These are phyloP conservation scores for Monochamus alternatus DNA, from an alignment of 2,888 invertebrate genomes.

Conservation along the genomic window DNA sequence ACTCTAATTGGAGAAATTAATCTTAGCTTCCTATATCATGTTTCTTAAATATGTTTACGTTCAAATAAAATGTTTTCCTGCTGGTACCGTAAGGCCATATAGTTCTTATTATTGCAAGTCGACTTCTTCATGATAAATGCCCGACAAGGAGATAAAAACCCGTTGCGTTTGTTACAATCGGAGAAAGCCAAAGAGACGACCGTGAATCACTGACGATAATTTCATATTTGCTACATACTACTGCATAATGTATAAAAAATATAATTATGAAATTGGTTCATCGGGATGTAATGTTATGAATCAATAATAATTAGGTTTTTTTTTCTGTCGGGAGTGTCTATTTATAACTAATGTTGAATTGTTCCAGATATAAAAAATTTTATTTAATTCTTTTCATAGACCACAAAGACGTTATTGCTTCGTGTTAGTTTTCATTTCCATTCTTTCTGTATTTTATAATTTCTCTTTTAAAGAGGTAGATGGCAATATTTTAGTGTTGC, in stretches of 20 bases:
- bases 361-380: too few relatives aligned
- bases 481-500: too few relatives aligned
- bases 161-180: not conserved
- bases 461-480: too few relatives aligned
- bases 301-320: too few relatives aligned
- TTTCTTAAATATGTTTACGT: constrained; percentile 7
- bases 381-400: too few relatives aligned
- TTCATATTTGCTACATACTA: not conserved
- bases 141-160: not conserved
- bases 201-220: not conserved
- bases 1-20: constrained; percentile 48
- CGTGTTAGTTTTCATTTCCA: too few relatives aligned
- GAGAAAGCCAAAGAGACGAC: not conserved
- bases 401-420: too few relatives aligned
- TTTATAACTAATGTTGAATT: too few relatives aligned
- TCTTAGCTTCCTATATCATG: constrained; percentile 39
- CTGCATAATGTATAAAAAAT: not conserved
- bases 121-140: not conserved
- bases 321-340: too few relatives aligned
- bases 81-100: not conserved
- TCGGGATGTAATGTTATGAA: too few relatives aligned
- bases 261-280: too few relatives aligned
- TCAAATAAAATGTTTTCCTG: not conserved
- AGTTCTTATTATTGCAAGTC: not conserved
- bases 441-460: too few relatives aligned